Base-by-base conservation (phyloP, 2,888 invertebrate genomes). In the Elmis aenea region DNA sequence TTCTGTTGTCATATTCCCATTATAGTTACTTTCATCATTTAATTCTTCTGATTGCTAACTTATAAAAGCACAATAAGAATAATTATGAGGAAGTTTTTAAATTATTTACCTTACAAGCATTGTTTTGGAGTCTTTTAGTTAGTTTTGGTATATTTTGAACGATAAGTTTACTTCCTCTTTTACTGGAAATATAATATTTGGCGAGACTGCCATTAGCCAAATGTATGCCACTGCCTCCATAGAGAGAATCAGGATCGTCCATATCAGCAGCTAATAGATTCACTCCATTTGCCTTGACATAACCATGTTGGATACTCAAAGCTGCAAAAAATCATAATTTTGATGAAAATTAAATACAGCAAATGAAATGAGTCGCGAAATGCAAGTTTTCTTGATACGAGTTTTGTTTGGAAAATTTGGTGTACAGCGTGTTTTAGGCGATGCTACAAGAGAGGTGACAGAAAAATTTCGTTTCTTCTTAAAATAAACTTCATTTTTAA, bases 221-320 rank as follows among this genome's bases (percentile, higher is more conserved):
- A 27, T 52, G 55, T 13, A 56, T 49, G 3, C 54, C 58, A 26
- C 52, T 50, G 6, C 58, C 58, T 4, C 53, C 56, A 25, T 35
- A 37, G 11, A 32, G 22, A 3, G 38, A 27, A 8, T 25, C 31
- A 5, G 52, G 48, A 25, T 46, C 41, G 15, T 42, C 45, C 21
- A 51, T 50, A 10, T 42, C 42, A 4, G 59, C 38, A 11, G 51
- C 51, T 18, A 59, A 21, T 5, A 59, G 22, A 30, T 55, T 57
- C 3, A 58, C 45, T 16, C 52, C 50, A 8, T 48, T 46, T 10
- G 46, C 48, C 16, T 45, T 46, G 2, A 55, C 51, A 45, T 52
- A 59, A 2, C 55, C 59, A 26, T 46, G 50, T 39, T 56, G 55
- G 3, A 52, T 33, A 16, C 51, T 48, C 13, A 54, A 25, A 20